Conservation (phyloP, 2,888 invertebrate genomes). For the Polydrusus cervinus region DNA sequence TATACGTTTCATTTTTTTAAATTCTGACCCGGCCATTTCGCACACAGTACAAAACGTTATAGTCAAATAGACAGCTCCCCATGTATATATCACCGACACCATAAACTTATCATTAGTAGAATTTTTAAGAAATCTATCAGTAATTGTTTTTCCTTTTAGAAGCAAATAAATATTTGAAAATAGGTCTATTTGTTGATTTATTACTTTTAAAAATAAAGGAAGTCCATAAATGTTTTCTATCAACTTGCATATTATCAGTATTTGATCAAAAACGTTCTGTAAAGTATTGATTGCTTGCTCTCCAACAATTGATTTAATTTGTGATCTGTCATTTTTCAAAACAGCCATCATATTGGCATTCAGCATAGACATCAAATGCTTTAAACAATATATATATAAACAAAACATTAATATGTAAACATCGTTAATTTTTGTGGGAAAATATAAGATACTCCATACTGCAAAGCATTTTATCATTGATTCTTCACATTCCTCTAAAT, state of each 20-base stretch:
- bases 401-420: conserved; percentile 38
- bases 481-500: conserved; percentile 23
- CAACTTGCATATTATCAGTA: conserved; percentile 50
- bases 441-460: conserved; percentile 31
- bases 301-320: not conserved
- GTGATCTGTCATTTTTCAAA: not conserved
- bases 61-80: conserved; percentile 3
- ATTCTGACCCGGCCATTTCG: conserved; percentile 15
- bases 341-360: conserved; percentile 6
- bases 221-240: conserved; percentile 55
- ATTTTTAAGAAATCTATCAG: conserved; percentile 10
- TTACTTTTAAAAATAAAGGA: conserved; percentile 55
- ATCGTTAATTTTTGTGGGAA: conserved; percentile 37
- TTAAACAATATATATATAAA: conserved; percentile 1
- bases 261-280: conserved; percentile 47
- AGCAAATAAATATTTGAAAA: conserved; percentile 56
- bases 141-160: conserved; percentile 15
- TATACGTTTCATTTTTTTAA: conserved; percentile 22
- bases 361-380: conserved; percentile 14
- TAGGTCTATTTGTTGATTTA: conserved; percentile 57
- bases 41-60: conserved; percentile 21
- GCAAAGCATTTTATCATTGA: conserved; percentile 1
- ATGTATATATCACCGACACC: conserved; percentile 7
- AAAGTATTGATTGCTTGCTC: conserved; percentile 8
- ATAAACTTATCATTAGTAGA: not conserved